Conservation (phyloP, 2,113 vertebrate genomes). For the Ochotona curzoniae region DNA sequence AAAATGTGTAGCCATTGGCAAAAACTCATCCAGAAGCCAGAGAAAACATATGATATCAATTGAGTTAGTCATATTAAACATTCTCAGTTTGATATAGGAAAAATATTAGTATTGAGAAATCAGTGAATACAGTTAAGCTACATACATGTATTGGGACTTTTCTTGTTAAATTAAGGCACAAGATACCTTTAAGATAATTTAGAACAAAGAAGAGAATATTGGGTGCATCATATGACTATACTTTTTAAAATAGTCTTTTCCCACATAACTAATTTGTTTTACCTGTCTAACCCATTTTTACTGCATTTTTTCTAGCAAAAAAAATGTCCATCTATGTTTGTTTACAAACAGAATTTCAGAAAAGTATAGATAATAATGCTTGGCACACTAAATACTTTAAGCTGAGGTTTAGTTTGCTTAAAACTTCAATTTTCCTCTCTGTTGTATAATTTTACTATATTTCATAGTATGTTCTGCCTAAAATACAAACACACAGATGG, state of each 20-base stretch:
- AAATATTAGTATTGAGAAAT: not conserved
- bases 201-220: not conserved
- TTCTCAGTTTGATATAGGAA: not conserved
- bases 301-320: not conserved
- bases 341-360: constrained; percentile 41
- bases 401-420: constrained; percentile 56
- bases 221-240: not conserved
- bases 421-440: constrained; percentile 71
- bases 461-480: constrained; percentile 71
- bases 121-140: not conserved
- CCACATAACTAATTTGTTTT: not conserved
- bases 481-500: constrained; percentile 81
- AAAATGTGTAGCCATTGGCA: not conserved
- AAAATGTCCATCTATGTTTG: constrained; percentile 2
- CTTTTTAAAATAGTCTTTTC: not conserved
- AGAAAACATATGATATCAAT: not conserved
- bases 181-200: not conserved
- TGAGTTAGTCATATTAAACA: not conserved
- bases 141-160: not conserved
- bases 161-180: not conserved
- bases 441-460: constrained; percentile 75
- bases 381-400: constrained; percentile 25
- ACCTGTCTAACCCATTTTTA: not conserved
- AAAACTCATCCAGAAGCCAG: not conserved
- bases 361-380: constrained; percentile 54